phyloP scores from a whole-genome alignment of 2,888 invertebrate species.

The Dascillus cervinus region DNA sequence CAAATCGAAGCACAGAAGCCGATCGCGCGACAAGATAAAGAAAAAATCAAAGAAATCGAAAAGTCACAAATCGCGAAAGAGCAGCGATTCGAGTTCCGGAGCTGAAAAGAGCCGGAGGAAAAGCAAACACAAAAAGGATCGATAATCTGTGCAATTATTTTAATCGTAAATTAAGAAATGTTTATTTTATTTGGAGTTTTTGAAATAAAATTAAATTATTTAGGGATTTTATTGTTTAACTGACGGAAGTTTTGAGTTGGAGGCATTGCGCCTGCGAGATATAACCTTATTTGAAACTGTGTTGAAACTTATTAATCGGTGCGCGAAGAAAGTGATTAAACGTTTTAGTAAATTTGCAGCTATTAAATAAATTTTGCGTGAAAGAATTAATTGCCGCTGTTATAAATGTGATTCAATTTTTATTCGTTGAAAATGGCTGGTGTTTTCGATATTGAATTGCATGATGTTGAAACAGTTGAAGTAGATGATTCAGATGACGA shows the following conservation, averaged over 20 bases:
- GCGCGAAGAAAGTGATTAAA: too few relatives aligned
- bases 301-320: too few relatives aligned
- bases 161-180: too few relatives aligned
- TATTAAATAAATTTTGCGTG: too few relatives aligned
- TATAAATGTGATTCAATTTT: constrained; percentile 10
- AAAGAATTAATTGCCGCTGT: too few relatives aligned
- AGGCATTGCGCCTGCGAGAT: neutral
- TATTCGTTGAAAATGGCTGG: constrained; percentile 58
- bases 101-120: neutral
- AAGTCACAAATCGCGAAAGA: too few relatives aligned
- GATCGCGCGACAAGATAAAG: too few relatives aligned
- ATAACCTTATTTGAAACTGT: constrained; percentile 11
- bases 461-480: constrained; percentile 56
- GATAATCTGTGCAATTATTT: too few relatives aligned
- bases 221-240: neutral
- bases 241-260: constrained; percentile 1
- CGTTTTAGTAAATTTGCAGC: too few relatives aligned
- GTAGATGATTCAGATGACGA: constrained; percentile 79
- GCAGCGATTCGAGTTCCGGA: neutral
- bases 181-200: too few relatives aligned
- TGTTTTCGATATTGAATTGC: constrained; percentile 89
- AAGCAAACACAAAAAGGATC: neutral
- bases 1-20: too few relatives aligned
- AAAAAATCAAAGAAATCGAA: too few relatives aligned
- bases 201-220: constrained; percentile 1